phyloP scores from a whole-genome alignment of 2,888 invertebrate genomes.

The Campopleginae sp. region DNA sequence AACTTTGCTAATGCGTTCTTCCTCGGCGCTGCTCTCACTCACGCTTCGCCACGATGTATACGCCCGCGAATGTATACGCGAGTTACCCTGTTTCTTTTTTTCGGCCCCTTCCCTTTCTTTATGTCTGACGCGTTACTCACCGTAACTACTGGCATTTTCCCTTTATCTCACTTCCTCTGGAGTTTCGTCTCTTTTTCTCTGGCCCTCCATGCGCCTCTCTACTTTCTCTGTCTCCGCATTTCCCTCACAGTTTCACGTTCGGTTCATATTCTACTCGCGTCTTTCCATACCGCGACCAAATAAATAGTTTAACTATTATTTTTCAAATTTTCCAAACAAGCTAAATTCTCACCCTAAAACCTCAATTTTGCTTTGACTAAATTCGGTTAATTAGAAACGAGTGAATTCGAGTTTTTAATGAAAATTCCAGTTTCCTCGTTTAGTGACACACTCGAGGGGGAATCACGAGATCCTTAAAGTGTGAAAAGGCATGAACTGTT shows the following conservation, averaged over 20 bases:
- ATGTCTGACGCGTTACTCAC: conserved; percentile 63
- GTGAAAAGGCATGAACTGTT: too few relatives aligned
- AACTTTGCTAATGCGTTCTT: conserved; percentile 66
- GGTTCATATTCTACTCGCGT: neutral
- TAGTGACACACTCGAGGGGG: too few relatives aligned
- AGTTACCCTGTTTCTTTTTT: conserved; percentile 31
- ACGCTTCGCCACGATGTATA: conserved; percentile 17
- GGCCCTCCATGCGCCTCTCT: neutral
- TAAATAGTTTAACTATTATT: neutral
- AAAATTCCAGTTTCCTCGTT: neutral
- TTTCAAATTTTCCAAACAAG: neutral
- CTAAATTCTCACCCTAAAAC: neutral
- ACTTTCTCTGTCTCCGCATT: conserved; percentile 13
- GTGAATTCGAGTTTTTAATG: neutral
- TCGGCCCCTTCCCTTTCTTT: conserved; percentile 34
- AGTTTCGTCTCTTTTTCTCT: neutral
- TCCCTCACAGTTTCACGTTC: conserved; percentile 21
- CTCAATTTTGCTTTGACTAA: neutral
- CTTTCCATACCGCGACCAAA: neutral
- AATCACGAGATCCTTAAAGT: too few relatives aligned
- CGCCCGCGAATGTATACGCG: conserved; percentile 40
- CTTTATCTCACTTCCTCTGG: conserved; percentile 15
- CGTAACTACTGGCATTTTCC: conserved; percentile 57
- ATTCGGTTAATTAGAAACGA: neutral
- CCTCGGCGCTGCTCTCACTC: conserved; percentile 21